Conservation (phyloP, 2,888 invertebrate genomes). For the Myathropa florea region DNA sequence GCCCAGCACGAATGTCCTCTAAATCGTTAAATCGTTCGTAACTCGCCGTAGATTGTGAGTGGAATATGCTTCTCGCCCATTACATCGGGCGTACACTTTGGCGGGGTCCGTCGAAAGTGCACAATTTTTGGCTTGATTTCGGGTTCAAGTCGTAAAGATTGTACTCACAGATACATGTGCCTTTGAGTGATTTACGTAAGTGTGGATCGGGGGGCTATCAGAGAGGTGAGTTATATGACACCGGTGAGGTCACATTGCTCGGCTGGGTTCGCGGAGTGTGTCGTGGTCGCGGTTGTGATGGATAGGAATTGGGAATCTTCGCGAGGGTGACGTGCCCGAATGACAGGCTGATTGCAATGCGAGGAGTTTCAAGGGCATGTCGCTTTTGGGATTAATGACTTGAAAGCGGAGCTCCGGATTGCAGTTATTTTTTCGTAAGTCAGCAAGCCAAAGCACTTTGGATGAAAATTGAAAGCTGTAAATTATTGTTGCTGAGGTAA, state of each 20-base stretch:
- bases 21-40: not conserved
- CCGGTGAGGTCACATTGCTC: not conserved
- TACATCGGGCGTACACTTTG: not conserved
- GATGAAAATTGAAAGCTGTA: too few species aligned
- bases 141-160: not conserved
- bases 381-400: too few species aligned
- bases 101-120: not conserved
- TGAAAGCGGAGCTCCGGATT: too few species aligned
- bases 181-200: not conserved
- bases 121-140: not conserved
- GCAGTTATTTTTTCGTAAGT: too few species aligned
- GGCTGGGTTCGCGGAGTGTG: not conserved
- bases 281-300: not conserved
- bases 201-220: not conserved
- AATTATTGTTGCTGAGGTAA: too few species aligned
- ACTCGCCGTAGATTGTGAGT: not conserved
- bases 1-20: conserved; percentile 11
- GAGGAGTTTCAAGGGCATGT: too few species aligned
- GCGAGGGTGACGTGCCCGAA: not conserved
- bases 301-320: not conserved
- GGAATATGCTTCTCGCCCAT: not conserved
- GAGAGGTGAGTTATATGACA: not conserved
- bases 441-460: too few species aligned
- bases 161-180: not conserved
- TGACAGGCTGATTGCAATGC: too few species aligned